Evolutionary conservation across 2,797 vertebrate species (phyloP), one percentile per base, ranked within the genome.

Genomic region (Numenius phaeopus): DNA sequence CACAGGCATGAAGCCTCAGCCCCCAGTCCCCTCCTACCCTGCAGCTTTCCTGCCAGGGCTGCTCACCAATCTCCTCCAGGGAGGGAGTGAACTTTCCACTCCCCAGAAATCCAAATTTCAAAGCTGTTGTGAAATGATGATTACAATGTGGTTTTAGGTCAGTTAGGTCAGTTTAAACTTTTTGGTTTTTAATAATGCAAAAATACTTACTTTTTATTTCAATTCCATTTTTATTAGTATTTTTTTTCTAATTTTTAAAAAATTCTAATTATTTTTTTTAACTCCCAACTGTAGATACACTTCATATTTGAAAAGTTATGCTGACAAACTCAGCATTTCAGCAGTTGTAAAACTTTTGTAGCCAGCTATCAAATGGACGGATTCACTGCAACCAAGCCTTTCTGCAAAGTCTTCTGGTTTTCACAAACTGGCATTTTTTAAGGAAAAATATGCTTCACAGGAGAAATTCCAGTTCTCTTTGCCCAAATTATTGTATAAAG

Each of bases 391-490:
- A 92, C 5, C 10, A 49, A 87, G 23, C 7, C 52, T 71, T 87
- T 81, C 52, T 92, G n/a, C 47, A 80, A 78, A 81, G 37, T 42
- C 30, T 32, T 71, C 52, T 91, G 46, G 17, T 93, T 95, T 95
- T 47, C 83, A 73, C 21, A 64, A 80, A 78, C 78, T 87, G 90
- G 75, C 52, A 87, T 94, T 96, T 96, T 92, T 89, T 6, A 87
- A 89, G 87, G 92, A 86, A 95, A 96, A 96, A 96, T 42, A 17
- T 42, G 26, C 42, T 86, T 67, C 27, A 21, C 22, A 29, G 82
- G 61, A 94, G 72, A 89, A 91, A 83, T 95, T 96, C 84, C 89
- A 89, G 46, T 69, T 62, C 57, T 78, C 59, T 85, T 77, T 84
- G 61, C 77, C 80, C 77, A 66, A 87, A 83, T 82, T 44, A 65